Evolutionary conservation across 2,113 vertebrate genomes (phyloP).

Genomic region (Rhinopithecus roxellana): DNA sequence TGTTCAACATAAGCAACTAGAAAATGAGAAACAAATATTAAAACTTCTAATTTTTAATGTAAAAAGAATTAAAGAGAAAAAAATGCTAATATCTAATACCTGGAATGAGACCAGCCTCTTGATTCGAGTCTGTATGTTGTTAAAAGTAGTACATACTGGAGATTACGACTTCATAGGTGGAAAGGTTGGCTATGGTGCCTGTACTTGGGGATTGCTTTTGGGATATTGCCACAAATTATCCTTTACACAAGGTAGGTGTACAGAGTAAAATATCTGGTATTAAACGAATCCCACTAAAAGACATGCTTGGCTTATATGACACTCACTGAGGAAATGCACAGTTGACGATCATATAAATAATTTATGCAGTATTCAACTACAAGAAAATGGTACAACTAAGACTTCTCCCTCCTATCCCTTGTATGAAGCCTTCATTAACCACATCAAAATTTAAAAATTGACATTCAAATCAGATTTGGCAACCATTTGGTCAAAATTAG

Average conservation of each 20-base stretch:
- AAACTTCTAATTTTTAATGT: not conserved
- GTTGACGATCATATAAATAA: not conserved
- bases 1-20: not conserved
- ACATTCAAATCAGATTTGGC: not conserved
- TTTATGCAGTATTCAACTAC: not conserved
- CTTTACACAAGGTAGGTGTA: not conserved
- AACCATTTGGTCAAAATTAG: slow-evolving; percentile 1
- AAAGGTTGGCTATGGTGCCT: no score
- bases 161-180: not conserved
- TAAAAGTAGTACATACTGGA: not conserved
- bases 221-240: not conserved
- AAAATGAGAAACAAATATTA: not conserved
- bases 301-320: not conserved
- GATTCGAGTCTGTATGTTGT: not conserved
- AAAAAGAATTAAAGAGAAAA: not conserved
- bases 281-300: not conserved
- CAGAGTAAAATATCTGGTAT: not conserved
- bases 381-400: not conserved
- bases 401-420: not conserved
- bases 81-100: not conserved
- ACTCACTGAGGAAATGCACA: not conserved
- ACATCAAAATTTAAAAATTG: not conserved
- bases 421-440: not conserved
- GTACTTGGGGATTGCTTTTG: not conserved
- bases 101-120: not conserved